Evolutionary conservation across 2,888 invertebrate genomes (phyloP).

Genomic region (Cheilosia soror): DNA sequence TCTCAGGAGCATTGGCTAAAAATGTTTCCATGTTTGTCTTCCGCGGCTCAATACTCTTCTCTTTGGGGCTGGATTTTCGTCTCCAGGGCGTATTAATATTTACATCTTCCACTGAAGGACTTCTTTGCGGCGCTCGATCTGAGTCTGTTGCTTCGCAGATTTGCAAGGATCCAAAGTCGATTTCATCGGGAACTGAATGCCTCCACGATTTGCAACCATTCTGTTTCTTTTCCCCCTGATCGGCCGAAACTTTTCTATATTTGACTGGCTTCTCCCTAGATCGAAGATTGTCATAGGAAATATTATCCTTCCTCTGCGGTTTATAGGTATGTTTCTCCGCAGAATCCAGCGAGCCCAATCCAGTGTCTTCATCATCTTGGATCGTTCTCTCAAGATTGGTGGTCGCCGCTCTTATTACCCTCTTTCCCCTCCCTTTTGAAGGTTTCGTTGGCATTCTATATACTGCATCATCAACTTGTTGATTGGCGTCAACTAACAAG

Average conservation of each 20-base stretch:
- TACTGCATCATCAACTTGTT: conserved; percentile 78
- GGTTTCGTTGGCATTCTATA: conserved; percentile 51
- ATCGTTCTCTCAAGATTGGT: conserved; percentile 19
- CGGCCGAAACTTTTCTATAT: conserved; percentile 7
- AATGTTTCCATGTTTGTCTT: neutral
- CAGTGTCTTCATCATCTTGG: conserved; percentile 62
- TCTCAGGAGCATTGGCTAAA: conserved; percentile 23
- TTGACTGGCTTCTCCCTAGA: conserved; percentile 8
- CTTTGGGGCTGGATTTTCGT: conserved; percentile 48
- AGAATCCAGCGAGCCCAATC: conserved; percentile 62
- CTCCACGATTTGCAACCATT: conserved; percentile 32
- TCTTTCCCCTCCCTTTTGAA: conserved; percentile 30
- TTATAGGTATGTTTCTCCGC: conserved; percentile 48
- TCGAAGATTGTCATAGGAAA: neutral
- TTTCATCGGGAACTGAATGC: conserved; percentile 50
- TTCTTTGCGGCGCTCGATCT: conserved; percentile 22
- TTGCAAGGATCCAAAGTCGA: conserved; percentile 57
- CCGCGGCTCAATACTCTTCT: conserved; percentile 45
- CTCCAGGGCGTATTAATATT: conserved; percentile 50
- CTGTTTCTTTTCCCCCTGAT: neutral
- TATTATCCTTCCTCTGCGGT: neutral
- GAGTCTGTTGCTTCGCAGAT: conserved; percentile 65
- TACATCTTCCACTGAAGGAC: conserved; percentile 23
- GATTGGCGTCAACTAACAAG: conserved; percentile 83
- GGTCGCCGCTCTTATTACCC: conserved; percentile 17